A percentile compares a stretch with the other conserved stretches of the same genome.
Conservation (phyloP, 2,888 invertebrate species). For the Malthinus seriepunctatus region DNA sequence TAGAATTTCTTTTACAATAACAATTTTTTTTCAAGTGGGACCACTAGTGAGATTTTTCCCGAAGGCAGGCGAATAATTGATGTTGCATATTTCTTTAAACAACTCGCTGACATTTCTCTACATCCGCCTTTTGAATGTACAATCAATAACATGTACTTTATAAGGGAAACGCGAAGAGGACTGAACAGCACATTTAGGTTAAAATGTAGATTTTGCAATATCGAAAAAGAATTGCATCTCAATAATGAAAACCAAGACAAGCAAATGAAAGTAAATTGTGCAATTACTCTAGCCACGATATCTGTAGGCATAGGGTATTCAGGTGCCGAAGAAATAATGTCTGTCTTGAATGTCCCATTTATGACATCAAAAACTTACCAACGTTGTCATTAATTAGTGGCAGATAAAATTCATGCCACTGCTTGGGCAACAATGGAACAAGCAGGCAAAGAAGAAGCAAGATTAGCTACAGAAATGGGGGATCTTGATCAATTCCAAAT, state of each 20-base stretch:
- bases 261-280: not conserved
- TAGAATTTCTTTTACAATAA: too few species aligned
- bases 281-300: not conserved
- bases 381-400: not conserved
- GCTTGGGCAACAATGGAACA: not conserved
- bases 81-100: not conserved
- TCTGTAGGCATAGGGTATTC: not conserved
- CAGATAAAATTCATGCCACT: not conserved
- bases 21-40: not conserved
- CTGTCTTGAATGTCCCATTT: slow-evolving; percentile 2
- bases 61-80: not conserved
- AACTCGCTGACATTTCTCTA: not conserved
- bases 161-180: not conserved
- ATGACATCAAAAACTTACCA: not conserved
- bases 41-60: not conserved
- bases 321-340: not conserved
- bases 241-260: not conserved
- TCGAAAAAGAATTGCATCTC: not conserved
- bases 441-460: not conserved
- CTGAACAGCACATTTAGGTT: not conserved
- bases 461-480: not conserved
- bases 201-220: not conserved
- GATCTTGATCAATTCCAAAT: not conserved
- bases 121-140: not conserved
- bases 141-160: not conserved